These are phyloP conservation scores for Trichomalopsis sarcophagae DNA, from an alignment of 1,140 invertebrate species.

Conservation along the genomic window DNA sequence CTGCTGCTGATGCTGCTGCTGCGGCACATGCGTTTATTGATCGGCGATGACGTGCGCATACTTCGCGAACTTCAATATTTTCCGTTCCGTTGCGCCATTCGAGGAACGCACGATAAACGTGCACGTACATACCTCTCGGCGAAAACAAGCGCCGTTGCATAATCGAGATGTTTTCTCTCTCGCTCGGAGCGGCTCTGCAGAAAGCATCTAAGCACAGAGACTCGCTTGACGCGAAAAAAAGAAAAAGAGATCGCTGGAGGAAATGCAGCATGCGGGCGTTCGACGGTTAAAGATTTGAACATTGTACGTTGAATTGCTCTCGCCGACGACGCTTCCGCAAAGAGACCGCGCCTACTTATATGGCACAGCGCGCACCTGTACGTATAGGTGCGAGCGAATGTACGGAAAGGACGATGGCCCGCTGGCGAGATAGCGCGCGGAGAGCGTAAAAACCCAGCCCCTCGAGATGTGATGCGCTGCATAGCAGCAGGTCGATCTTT, in stretches of 20 bases:
- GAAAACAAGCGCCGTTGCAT: not conserved
- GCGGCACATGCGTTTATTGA: not conserved
- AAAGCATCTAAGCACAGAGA: not conserved
- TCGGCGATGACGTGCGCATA: not conserved
- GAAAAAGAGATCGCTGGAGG: not conserved
- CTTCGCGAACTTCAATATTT: not conserved
- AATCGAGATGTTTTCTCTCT: not conserved
- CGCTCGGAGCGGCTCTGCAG: not conserved
- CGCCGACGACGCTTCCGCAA: not conserved
- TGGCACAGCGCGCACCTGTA: not conserved
- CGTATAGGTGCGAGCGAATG: not conserved
- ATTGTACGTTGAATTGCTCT: not conserved
- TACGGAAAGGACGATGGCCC: not conserved
- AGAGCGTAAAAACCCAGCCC: not conserved
- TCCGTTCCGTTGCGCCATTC: not conserved
- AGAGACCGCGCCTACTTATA: not conserved
- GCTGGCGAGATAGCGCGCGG: not conserved
- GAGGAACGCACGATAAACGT: not conserved
- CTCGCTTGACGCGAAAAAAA: not conserved
- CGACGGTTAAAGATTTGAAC: slow-evolving; percentile 16
- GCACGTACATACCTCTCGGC: not conserved
- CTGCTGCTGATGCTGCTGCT: not conserved
- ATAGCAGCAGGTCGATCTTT: slow-evolving; percentile 18
- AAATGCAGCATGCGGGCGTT: slow-evolving; percentile 1
- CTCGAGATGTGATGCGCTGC: not conserved